Conservation (phyloP, 2,888 invertebrate species). For the Aporophyla lueneburgensis region DNA sequence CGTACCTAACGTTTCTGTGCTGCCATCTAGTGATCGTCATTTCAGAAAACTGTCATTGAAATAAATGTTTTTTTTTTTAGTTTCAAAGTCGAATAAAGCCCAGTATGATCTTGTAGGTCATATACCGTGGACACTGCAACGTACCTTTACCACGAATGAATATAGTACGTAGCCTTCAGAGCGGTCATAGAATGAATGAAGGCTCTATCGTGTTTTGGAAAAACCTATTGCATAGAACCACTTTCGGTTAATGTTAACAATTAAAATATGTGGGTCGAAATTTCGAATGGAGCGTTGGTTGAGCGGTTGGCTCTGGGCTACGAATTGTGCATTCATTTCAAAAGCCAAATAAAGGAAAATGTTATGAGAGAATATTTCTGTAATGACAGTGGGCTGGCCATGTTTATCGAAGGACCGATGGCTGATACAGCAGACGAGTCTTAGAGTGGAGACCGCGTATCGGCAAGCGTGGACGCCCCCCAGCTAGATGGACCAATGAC, state of each 20-base stretch:
- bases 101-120: constrained; percentile 5
- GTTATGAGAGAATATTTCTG: background rate
- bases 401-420: too few relatives aligned
- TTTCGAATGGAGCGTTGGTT: background rate
- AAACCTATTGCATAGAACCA: constrained; percentile 20
- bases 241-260: constrained; percentile 35
- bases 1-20: too few relatives aligned
- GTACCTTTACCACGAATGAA: background rate
- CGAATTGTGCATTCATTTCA: background rate
- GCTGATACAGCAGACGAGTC: too few relatives aligned
- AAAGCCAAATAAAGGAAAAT: background rate
- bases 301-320: background rate
- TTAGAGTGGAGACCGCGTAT: too few relatives aligned
- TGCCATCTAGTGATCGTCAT: too few relatives aligned
- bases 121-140: background rate
- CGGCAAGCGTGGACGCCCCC: too few relatives aligned
- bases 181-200: constrained; percentile 26
- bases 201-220: constrained; percentile 19
- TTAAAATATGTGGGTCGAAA: background rate
- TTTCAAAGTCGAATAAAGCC: background rate
- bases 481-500: too few relatives aligned
- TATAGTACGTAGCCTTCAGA: constrained; percentile 16
- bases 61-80: background rate
- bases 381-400: background rate
- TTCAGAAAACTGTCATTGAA: too few relatives aligned